phyloP scores from a whole-genome alignment of 2,113 vertebrate species.

The Triplophysa siluroides region DNA sequence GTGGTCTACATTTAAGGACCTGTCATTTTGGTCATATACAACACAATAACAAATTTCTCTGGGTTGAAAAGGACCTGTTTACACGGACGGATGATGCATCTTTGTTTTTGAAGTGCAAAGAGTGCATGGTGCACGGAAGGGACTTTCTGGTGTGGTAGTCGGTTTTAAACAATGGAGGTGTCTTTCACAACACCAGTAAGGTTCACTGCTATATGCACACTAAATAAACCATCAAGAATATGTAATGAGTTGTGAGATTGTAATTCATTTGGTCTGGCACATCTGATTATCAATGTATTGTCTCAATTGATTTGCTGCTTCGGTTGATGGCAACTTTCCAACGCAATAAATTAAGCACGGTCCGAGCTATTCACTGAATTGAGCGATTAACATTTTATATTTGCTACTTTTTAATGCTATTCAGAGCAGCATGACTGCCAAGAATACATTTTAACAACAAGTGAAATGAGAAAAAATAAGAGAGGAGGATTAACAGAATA shows the following conservation, averaged over 20 bases:
- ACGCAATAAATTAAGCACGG: constrained; percentile 51
- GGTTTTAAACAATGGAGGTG: constrained; percentile 5
- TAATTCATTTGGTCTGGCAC: constrained; percentile 50
- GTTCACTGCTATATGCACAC: constrained; percentile 26
- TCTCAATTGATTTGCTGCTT: constrained; percentile 53
- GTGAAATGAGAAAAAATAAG: constrained; percentile 20
- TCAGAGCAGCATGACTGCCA: constrained; percentile 20
- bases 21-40: background rate
- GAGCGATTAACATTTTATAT: constrained; percentile 43
- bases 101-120: constrained; percentile 27
- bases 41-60: background rate
- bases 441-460: constrained; percentile 16
- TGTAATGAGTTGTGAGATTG: constrained; percentile 49
- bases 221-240: constrained; percentile 45
- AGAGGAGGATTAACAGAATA: background rate
- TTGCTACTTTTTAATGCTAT: constrained; percentile 12
- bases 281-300: constrained; percentile 56
- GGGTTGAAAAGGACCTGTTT: background rate
- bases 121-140: constrained; percentile 25
- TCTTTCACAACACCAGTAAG: constrained; percentile 17
- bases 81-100: constrained; percentile 7
- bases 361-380: constrained; percentile 37
- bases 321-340: constrained; percentile 55
- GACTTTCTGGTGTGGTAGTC: constrained; percentile 25
- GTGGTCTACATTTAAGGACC: background rate